Percentiles rank a stretch among this genome's conserved stretches.
phyloP scores from a whole-genome alignment of 2,888 invertebrate species.

The Diaperis boleti region DNA sequence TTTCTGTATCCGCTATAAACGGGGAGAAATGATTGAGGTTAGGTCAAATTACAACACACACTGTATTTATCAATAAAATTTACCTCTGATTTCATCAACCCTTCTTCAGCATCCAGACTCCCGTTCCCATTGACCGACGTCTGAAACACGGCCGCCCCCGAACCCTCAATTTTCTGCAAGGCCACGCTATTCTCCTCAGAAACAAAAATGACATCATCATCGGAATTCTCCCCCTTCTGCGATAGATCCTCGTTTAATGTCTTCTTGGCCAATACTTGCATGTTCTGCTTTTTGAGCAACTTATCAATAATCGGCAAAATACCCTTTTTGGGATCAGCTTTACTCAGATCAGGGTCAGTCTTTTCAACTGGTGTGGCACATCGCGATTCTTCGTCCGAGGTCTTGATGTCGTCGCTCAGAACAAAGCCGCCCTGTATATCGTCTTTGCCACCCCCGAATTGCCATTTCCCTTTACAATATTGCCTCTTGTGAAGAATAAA shows the following conservation, averaged over 20 bases:
- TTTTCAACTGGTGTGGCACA: neutral
- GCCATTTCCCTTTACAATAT: conserved; percentile 77
- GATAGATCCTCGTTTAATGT: conserved; percentile 53
- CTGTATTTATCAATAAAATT: conserved; percentile 69
- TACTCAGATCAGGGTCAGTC: conserved; percentile 55
- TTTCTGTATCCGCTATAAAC: too few relatives aligned
- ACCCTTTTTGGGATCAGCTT: conserved; percentile 60
- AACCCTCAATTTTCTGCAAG: conserved; percentile 72
- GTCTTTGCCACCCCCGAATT: conserved; percentile 3
- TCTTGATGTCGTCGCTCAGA: neutral
- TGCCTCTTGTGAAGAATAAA: conserved; percentile 90
- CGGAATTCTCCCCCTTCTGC: conserved; percentile 50
- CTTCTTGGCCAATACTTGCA: conserved; percentile 52
- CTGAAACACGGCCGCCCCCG: conserved; percentile 75
- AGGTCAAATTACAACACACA: neutral
- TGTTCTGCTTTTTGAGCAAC: conserved; percentile 55
- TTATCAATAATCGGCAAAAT: conserved; percentile 51
- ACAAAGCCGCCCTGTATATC: conserved; percentile 5
- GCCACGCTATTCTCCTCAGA: conserved; percentile 55
- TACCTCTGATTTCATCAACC: conserved; percentile 73
- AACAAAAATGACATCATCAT: conserved; percentile 41
- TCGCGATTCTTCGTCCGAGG: conserved; percentile 9
- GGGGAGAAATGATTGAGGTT: neutral
- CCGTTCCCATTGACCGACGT: conserved; percentile 64
- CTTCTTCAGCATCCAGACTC: conserved; percentile 74